Evolutionary conservation across 2,888 invertebrate genomes (phyloP).

Genomic region (Mantis religiosa): DNA sequence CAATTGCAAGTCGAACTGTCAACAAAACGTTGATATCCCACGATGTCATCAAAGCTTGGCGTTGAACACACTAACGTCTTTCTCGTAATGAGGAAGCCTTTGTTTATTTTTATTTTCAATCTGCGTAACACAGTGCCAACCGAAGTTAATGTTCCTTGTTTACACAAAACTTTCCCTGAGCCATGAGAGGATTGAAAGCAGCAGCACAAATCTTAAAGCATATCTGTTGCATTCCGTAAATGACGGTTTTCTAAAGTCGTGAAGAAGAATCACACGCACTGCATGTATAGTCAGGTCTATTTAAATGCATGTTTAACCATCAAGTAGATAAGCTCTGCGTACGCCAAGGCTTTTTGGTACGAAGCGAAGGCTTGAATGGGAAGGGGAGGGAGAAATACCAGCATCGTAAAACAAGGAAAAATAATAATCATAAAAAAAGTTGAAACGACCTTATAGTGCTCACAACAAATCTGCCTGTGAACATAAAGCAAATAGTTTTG

Average conservation of each 20-base stretch:
- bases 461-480: neutral
- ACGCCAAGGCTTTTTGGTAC: neutral
- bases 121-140: neutral
- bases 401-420: conserved; percentile 5
- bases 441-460: neutral
- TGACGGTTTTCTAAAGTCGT: neutral
- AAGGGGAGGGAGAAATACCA: neutral
- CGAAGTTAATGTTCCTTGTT: neutral
- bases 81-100: neutral
- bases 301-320: neutral
- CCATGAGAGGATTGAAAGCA: neutral
- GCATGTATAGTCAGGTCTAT: neutral
- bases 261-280: neutral
- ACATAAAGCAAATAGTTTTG: conserved; percentile 15
- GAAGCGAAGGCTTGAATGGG: neutral
- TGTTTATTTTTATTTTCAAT: neutral
- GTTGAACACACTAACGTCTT: neutral
- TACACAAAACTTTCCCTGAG: neutral
- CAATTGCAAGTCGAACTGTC: neutral
- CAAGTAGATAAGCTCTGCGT: neutral
- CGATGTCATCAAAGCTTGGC: neutral
- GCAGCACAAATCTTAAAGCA: neutral
- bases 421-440: neutral
- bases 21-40: neutral
- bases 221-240: neutral